Base-by-base conservation (phyloP, 2,888 invertebrate species). In the Endotricha flammealis region DNA sequence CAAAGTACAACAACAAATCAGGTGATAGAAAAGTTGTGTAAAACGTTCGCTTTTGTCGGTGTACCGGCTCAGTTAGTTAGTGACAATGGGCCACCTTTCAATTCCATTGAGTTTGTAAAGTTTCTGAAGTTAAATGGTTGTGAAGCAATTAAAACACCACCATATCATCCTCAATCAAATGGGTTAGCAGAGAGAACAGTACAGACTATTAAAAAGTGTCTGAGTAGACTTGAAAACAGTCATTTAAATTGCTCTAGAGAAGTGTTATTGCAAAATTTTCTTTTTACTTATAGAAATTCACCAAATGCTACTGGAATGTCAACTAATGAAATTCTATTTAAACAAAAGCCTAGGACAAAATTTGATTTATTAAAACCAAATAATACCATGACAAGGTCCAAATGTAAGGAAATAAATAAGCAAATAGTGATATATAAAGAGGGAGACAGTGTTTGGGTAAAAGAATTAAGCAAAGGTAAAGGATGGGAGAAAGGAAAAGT, bases 1-100 rank as follows among this genome's bases (percentile, higher is more conserved):
- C 14, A 36, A n/a, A 24, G 32, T 2, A 39, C 39, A 9, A 14
- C 35, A 10, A 23, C 39, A 1, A 28, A 27, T 8, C 37, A 41
- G 1, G 41, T 41, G 1, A 41, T 38, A 14, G 38, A 41, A 6
- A 36, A 38, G 36, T 24, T 44, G 11, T 36, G 27, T 33, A 36
- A 38, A 28, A 40, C 40, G 6, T 16, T 16, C 6, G 16, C 16
- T 4, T 4, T 16, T 4, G 6, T 6, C 6, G 16, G 16, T 4
- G 6, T 16, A 16, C 16, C 16, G 6, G 16, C 6, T 16, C 4
- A 16, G 16, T 16, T 16, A 16, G 16, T 16, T 16, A 16, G 16
- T 16, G 16, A 16, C 6, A 16, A 16, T 16, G 16, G 16, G 3
- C 16, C 16, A 4, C 16, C 16, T 6, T 16, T 16, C 6, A 4